Evolutionary conservation across 2,888 invertebrate species (phyloP), one percentile per base, ranked within the genome.

Genomic region (Timandra comae): DNA sequence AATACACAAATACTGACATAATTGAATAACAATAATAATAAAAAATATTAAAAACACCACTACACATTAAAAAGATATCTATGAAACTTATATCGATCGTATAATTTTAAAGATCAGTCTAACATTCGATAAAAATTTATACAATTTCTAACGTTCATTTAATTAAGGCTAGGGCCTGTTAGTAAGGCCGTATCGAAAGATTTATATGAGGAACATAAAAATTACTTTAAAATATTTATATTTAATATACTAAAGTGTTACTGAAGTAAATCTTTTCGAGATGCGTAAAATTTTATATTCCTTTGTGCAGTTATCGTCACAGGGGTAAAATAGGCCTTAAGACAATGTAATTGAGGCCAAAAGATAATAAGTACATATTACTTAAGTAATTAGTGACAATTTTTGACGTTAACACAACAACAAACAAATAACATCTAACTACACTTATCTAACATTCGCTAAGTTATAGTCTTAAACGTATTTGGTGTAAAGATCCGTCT

Each of bases 401-500:
- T 27, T 30, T 49, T 45, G 39, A 56, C 57, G 33, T 59, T 46
- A 59, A 63, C 53, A 77, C 70, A 71, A 73, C 66, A 70, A 64
- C 50, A 39, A 60, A 70, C 66, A 69, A 63, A 62, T 72, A 76
- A 74, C 79, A 72, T 70, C 73, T 81, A 80, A 51, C 46, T 60
- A 63, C 43, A 49, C 44, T 38, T 46, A 41, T 50, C 57, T 74
- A 71, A 63, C 69, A 66, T 45, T 65, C 49, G 49, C 74, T 81
- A 79, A 67, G 56, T 66, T 61, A 60, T 75, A 76, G 63, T 74
- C 84, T 82, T 82, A 82, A n/a, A 66, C 71, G 41, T 79, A 82
- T 69, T 84, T 85, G 85, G 85, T 85, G 85, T 85, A 85, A 84
- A 85, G 79, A 79, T 76, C 81, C 79, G 56, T 67, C 75, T 81